Evolutionary conservation across 2,888 invertebrate genomes (phyloP).

Genomic region (Spodoptera exigua): DNA sequence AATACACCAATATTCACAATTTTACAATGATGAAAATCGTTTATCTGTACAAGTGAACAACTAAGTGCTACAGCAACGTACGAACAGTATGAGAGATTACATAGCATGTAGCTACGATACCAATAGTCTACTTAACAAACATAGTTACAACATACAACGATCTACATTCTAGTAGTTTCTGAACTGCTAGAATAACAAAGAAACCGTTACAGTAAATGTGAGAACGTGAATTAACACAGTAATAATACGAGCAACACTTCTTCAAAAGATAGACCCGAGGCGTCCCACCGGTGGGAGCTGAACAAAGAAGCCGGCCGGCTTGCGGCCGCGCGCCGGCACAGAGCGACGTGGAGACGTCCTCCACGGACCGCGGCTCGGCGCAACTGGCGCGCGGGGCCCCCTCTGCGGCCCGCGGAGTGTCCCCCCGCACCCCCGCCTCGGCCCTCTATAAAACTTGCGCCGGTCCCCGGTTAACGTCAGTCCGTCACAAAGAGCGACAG

Average conservation of each 20-base stretch:
- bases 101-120: slow-evolving; percentile 54
- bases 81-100: slow-evolving; percentile 46
- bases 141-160: slow-evolving; percentile 48
- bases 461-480: slow-evolving; percentile 79
- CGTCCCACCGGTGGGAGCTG: slow-evolving; percentile 63
- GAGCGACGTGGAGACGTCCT: slow-evolving; percentile 71
- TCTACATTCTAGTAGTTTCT: slow-evolving; percentile 59
- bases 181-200: slow-evolving; percentile 34
- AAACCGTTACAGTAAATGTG: slow-evolving; percentile 26
- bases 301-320: slow-evolving; percentile 88
- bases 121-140: slow-evolving; percentile 40
- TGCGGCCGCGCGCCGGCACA: slow-evolving; percentile 64
- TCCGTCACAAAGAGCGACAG: slow-evolving; percentile 86
- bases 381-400: slow-evolving; percentile 85
- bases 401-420: slow-evolving; percentile 78
- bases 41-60: slow-evolving; percentile 47
- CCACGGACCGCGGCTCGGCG: slow-evolving; percentile 66
- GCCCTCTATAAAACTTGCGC: slow-evolving; percentile 83
- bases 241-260: slow-evolving; percentile 49
- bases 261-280: slow-evolving; percentile 29
- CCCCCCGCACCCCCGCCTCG: slow-evolving; percentile 80
- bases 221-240: slow-evolving; percentile 34
- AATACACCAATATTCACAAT: slow-evolving; percentile 51
- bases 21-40: slow-evolving; percentile 42
- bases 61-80: slow-evolving; percentile 42